Evolutionary conservation across 2,888 invertebrate species (phyloP), one percentile per base, ranked within the genome.

Genomic region (Macrosoma leucophasiata): DNA sequence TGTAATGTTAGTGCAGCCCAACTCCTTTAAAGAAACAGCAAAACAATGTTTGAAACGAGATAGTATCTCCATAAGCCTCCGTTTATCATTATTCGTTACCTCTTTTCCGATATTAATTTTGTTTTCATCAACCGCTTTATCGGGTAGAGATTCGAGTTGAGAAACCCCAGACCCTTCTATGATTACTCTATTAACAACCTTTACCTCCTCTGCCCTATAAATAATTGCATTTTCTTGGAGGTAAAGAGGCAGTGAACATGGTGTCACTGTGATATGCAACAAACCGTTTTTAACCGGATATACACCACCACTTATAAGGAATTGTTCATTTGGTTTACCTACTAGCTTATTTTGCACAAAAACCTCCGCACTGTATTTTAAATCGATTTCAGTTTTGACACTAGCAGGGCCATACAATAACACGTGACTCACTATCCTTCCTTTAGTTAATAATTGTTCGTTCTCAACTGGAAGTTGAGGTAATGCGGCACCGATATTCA

Each of bases 1-100:
- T 0, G 43, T 33, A 0, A 28, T 33, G 17, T 45, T 34, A 0
- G 45, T 46, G 12, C 42, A 48, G 1, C 52, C 50, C 19, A 50
- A 25, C 1, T 43, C 42, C 1, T 25, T 12, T 2, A 49, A 22
- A 7, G 10, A 10, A 2, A 10, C 13, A 1, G 49, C 48, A 29
- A 50, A 53, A 39, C 50, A 51, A 8, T 53, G 37, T 13, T 33
- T 9, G 9, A 43, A 43, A 4, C 13, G 17, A n/a, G 21, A 12
- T n/a, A 47, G 11, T 9, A 46, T 13, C 1, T 35, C 12, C 0
- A 47, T 11, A 1, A 48, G 21, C n/a, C 25, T 25, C 3, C 1
- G 3, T 12, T 32, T 47, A 4, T 36, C 29, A 0, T 7, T 3
- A 1, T 35, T 29, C 4, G 21, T 7, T 5, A 36, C n/a, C n/a